phyloP scores from a whole-genome alignment of 2,113 vertebrate genomes.

The Cyanoderma ruficeps region DNA sequence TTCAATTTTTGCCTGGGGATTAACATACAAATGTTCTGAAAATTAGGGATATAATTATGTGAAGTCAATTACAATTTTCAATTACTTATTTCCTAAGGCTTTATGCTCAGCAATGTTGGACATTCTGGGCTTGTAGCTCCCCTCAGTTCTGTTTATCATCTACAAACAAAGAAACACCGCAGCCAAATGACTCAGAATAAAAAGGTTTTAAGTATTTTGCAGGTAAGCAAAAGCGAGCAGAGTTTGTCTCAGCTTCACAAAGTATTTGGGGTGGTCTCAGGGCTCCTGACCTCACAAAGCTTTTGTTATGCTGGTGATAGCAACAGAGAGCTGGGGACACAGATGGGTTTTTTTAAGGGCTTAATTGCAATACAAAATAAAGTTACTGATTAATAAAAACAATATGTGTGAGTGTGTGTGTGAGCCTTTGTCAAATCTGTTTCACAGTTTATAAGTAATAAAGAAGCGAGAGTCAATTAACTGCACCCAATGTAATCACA shows the following conservation, averaged over 20 bases:
- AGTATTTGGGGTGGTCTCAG: background rate
- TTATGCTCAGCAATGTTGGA: background rate
- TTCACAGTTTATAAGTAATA: background rate
- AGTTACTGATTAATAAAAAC: background rate
- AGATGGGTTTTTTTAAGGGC: background rate
- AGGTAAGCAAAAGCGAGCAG: background rate
- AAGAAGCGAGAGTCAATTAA: constrained; percentile 32
- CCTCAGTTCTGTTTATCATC: background rate
- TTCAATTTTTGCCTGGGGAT: constrained; percentile 28
- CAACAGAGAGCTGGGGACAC: background rate
- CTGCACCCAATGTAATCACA: background rate
- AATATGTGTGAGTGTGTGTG: background rate
- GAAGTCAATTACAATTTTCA: constrained; percentile 44
- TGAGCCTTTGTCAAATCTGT: background rate
- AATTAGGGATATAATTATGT: constrained; percentile 40
- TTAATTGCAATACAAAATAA: background rate
- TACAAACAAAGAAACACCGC: background rate
- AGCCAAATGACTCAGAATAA: background rate
- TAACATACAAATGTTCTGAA: constrained; percentile 27
- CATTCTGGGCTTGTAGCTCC: background rate
- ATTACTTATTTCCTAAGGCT: constrained; percentile 33
- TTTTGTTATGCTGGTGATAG: background rate
- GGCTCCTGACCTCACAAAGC: background rate
- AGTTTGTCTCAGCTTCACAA: background rate
- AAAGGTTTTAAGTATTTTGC: background rate